These are phyloP conservation scores for Eupithecia pulchellata DNA, from an alignment of 2,888 invertebrate species.

Conservation along the genomic window DNA sequence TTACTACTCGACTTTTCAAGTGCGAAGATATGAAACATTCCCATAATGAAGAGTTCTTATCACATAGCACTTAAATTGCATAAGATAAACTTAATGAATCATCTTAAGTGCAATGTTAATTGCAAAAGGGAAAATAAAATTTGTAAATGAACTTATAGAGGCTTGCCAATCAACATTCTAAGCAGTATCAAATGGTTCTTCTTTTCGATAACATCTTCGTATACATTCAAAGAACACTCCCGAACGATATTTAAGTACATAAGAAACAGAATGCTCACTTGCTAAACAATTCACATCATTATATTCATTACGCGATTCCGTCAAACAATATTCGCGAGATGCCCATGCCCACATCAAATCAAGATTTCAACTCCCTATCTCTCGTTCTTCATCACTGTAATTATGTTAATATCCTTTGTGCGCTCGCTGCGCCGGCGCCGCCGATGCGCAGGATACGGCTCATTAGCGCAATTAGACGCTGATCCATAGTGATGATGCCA, in stretches of 20 bases:
- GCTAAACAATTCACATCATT: constrained; percentile 4
- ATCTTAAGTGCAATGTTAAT: neutral
- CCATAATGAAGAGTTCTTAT: neutral
- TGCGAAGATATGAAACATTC: neutral
- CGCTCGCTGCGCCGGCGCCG: constrained; percentile 60
- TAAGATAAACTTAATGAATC: neutral
- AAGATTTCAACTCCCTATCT: constrained; percentile 34
- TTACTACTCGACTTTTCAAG: neutral
- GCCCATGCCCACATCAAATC: constrained; percentile 34
- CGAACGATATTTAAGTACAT: neutral
- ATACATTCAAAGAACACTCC: neutral
- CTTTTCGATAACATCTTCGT: neutral
- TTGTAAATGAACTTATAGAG: neutral
- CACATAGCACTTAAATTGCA: constrained; percentile 4
- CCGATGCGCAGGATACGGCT: constrained; percentile 67
- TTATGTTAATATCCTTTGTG: constrained; percentile 46
- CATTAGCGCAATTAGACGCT: constrained; percentile 76
- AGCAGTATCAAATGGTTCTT: neutral
- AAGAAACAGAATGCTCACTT: neutral
- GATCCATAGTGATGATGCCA: constrained; percentile 59
- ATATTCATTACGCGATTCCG: constrained; percentile 7
- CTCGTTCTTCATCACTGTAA: constrained; percentile 44
- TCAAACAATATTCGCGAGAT: constrained; percentile 20
- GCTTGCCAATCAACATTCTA: neutral
- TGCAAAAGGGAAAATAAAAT: neutral